These are phyloP conservation scores for Villa cingulata DNA, from an alignment of 2,888 invertebrate species.

Conservation along the genomic window DNA sequence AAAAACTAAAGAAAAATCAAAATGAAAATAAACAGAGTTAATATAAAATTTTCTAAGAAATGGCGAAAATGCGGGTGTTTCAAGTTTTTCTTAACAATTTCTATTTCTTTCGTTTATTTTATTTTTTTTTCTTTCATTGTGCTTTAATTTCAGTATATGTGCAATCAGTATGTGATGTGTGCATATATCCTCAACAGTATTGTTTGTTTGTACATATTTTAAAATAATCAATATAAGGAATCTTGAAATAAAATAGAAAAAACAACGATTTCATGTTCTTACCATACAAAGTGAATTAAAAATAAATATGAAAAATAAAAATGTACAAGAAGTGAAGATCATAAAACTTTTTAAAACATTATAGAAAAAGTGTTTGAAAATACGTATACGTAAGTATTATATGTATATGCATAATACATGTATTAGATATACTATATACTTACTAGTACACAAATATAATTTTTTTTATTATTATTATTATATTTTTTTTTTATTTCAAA, in stretches of 20 bases:
- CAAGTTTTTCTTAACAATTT: constrained; percentile 3
- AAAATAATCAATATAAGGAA: background rate
- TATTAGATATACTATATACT: too few species aligned
- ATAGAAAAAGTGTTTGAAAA: too few species aligned
- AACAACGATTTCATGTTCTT: background rate
- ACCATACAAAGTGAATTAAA: background rate
- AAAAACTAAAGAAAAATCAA: too few species aligned
- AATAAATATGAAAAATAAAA: background rate
- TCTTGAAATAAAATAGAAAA: background rate
- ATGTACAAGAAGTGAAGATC: too few species aligned
- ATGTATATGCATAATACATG: too few species aligned
- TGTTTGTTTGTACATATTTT: background rate
- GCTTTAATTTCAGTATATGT: too few species aligned
- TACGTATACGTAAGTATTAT: too few species aligned
- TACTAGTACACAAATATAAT: too few species aligned
- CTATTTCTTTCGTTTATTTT: constrained; percentile 1
- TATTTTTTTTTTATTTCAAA: too few species aligned
- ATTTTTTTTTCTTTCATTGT: background rate
- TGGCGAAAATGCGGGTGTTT: constrained; percentile 35
- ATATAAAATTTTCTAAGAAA: constrained; percentile 26
- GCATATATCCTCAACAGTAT: background rate
- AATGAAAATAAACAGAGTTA: too few species aligned
- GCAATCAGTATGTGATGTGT: background rate
- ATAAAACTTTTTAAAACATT: too few species aligned
- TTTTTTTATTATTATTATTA: too few species aligned